Conservation (phyloP, 2,797 vertebrate species). For the Sphenopsis melanotis region DNA sequence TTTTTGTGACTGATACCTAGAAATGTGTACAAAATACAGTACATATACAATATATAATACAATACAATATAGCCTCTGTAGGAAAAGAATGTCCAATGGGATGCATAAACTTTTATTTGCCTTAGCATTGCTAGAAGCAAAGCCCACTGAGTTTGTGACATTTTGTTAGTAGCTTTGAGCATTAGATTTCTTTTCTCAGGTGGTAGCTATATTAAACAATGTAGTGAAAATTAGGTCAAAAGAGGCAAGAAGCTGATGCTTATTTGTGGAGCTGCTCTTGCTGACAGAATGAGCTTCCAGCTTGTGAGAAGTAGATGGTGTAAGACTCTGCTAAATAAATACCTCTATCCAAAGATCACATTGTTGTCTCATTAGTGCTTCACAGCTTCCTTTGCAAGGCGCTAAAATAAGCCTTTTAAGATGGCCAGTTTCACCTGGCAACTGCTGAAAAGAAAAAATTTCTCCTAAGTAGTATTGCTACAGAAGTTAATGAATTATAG, state of each 20-base stretch:
- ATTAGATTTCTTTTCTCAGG: background rate
- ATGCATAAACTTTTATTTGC: background rate
- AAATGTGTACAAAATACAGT: background rate
- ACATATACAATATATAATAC: too few relatives aligned
- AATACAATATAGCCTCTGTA: background rate
- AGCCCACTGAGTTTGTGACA: background rate
- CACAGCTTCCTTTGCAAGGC: background rate
- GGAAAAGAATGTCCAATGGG: background rate
- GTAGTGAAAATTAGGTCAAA: background rate
- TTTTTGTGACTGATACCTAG: background rate
- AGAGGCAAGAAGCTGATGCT: background rate
- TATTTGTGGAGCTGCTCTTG: constrained; percentile 3
- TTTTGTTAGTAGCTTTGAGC: background rate
- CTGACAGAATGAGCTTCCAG: background rate
- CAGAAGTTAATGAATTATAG: background rate
- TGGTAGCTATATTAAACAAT: constrained; percentile 4
- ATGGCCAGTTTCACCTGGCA: background rate
- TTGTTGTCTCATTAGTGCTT: background rate
- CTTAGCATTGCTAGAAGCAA: background rate
- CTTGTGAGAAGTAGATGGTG: background rate
- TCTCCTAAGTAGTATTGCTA: background rate
- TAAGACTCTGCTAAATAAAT: background rate
- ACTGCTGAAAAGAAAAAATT: background rate
- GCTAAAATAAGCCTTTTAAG: background rate
- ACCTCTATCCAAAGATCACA: background rate